Evolutionary conservation across 1,140 invertebrate species (phyloP).

Genomic region (Metaphire vulgaris): DNA sequence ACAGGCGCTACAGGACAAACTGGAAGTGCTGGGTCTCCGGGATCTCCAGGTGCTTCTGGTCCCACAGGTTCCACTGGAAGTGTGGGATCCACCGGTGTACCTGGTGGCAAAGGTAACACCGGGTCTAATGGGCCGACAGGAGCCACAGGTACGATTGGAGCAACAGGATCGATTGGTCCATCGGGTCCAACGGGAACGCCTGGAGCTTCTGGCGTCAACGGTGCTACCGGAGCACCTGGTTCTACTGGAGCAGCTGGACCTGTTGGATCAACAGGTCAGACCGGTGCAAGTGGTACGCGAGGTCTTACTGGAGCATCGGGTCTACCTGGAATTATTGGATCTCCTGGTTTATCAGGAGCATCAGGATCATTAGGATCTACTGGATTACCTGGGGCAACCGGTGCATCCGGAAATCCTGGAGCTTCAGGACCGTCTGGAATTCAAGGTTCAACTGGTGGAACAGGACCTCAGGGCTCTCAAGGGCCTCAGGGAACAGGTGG

Average conservation of each 20-base stretch:
- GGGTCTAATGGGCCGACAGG: background rate
- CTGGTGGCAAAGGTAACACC: constrained; percentile 10
- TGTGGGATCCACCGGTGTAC: constrained; percentile 10
- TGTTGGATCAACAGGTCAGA: constrained; percentile 10
- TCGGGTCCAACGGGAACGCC: constrained; percentile 18
- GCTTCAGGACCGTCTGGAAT: background rate
- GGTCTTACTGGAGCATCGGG: constrained; percentile 3
- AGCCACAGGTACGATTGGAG: constrained; percentile 17
- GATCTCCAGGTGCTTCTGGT: constrained; percentile 17
- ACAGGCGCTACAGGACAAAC: constrained; percentile 9
- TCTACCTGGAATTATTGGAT: background rate
- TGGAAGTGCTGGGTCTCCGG: background rate
- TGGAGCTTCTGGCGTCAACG: constrained; percentile 14
- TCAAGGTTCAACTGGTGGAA: background rate
- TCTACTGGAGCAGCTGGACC: constrained; percentile 7
- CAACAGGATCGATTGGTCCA: constrained; percentile 24
- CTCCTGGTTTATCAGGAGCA: background rate
- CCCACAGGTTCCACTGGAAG: constrained; percentile 4
- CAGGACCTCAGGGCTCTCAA: background rate
- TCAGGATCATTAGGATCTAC: constrained; percentile 5
- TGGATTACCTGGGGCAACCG: background rate
- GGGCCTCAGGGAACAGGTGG: background rate
- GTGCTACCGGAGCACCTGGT: constrained; percentile 13
- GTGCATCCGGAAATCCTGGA: background rate
- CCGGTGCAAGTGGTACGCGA: background rate